These are phyloP conservation scores for Pangasianodon hypophthalmus DNA, from an alignment of 2,113 vertebrate species.

Conservation along the genomic window DNA sequence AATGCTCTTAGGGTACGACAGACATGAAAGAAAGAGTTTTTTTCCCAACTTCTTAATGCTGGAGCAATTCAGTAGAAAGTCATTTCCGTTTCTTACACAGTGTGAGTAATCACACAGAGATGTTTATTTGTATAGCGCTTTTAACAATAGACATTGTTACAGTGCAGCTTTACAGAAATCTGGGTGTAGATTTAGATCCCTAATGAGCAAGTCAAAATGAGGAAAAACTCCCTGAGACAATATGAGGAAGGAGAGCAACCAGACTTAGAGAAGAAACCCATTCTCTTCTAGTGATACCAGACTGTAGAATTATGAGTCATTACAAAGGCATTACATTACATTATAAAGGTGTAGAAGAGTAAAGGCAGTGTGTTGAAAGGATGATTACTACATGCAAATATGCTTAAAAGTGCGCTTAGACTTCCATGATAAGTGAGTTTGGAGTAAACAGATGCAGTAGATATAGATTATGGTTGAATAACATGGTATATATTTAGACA, in stretches of 20 bases:
- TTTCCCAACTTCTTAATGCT: not conserved
- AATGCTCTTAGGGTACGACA: not conserved
- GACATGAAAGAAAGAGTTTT: not conserved
- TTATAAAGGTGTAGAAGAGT: not conserved
- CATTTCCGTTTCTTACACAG: not conserved
- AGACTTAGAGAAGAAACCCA: not conserved
- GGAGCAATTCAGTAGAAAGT: not conserved
- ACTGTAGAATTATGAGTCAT: not conserved
- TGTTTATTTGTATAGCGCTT: not conserved
- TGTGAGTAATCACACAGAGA: not conserved
- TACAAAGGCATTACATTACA: no score
- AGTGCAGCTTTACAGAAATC: not conserved
- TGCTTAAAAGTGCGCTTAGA: not conserved
- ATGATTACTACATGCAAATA: not conserved
- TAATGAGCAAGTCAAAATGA: not conserved
- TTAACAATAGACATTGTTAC: constrained; percentile 13
- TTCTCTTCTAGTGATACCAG: not conserved
- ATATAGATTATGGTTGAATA: not conserved
- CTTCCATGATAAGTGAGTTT: not conserved
- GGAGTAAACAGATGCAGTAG: not conserved
- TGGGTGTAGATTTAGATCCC: not conserved
- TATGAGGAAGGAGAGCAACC: not conserved
- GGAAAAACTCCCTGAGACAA: not conserved
- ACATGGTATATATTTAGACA: not conserved
- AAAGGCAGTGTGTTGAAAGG: not conserved